These are phyloP conservation scores for Amia ocellicauda DNA, from an alignment of 2,113 vertebrate species.

Conservation along the genomic window DNA sequence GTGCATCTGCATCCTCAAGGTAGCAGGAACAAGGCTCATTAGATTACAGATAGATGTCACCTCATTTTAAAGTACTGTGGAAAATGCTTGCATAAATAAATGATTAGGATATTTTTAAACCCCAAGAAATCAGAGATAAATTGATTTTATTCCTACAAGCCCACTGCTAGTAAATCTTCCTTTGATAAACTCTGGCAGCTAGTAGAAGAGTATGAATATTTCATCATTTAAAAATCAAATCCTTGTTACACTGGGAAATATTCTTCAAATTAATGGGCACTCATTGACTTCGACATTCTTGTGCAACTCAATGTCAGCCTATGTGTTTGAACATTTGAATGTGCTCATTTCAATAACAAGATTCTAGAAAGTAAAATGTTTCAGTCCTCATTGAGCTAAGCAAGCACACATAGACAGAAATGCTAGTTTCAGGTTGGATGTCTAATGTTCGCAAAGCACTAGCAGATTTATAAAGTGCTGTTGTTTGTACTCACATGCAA, in stretches of 20 bases:
- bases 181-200: slow-evolving; percentile 56
- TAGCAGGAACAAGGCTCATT: slow-evolving; percentile 13
- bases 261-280: slow-evolving; percentile 40
- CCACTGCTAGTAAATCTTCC: slow-evolving; percentile 45
- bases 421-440: no score
- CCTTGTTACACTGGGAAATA: slow-evolving; percentile 24
- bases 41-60: slow-evolving; percentile 39
- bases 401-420: background rate
- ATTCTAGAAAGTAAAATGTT: slow-evolving; percentile 18
- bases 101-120: slow-evolving; percentile 56
- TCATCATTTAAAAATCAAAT: slow-evolving; percentile 51
- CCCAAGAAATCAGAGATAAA: slow-evolving; percentile 54
- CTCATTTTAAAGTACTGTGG: slow-evolving; percentile 30
- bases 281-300: slow-evolving; percentile 43
- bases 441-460: no score
- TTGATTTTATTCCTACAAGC: slow-evolving; percentile 51
- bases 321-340: slow-evolving; percentile 28
- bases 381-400: slow-evolving; percentile 1
- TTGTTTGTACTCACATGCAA: no score
- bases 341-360: slow-evolving; percentile 30
- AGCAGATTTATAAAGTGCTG: no score
- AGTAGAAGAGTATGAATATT: slow-evolving; percentile 55
- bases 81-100: slow-evolving; percentile 49
- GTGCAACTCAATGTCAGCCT: slow-evolving; percentile 40
- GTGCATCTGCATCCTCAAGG: slow-evolving; percentile 30